Percentiles rank a stretch among this genome's conserved stretches.
These are phyloP conservation scores for Trissolcus basalis DNA, from an alignment of 1,140 invertebrate genomes.

Conservation along the genomic window DNA sequence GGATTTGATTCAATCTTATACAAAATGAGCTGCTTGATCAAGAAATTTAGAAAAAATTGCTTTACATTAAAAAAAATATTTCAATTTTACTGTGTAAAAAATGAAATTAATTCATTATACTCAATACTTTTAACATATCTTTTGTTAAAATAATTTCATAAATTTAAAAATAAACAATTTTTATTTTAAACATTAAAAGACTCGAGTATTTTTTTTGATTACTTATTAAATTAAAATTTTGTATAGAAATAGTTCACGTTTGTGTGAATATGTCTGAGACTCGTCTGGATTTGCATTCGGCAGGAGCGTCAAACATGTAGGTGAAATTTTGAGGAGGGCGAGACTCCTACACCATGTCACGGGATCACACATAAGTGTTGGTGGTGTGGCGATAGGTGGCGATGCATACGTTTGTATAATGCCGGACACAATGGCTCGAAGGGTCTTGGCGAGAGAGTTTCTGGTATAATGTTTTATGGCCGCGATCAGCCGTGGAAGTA, in stretches of 20 bases:
- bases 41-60: too few relatives aligned
- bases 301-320: conserved; percentile 45
- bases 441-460: conserved; percentile 36
- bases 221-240: conserved; percentile 46
- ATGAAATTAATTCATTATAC: too few relatives aligned
- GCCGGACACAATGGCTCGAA: conserved; percentile 61
- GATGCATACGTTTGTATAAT: conserved; percentile 56
- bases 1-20: conserved; percentile 4
- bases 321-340: conserved; percentile 15
- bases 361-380: conserved; percentile 3
- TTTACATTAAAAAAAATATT: too few relatives aligned
- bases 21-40: too few relatives aligned
- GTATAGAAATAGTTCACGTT: conserved; percentile 31
- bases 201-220: too few relatives aligned
- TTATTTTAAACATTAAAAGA: too few relatives aligned
- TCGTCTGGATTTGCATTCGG: conserved; percentile 43
- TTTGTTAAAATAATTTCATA: too few relatives aligned
- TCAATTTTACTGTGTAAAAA: too few relatives aligned
- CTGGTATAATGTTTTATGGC: conserved; percentile 75
- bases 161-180: too few relatives aligned
- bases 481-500: conserved; percentile 75
- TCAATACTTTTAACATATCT: too few relatives aligned
- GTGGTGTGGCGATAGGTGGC: conserved; percentile 44
- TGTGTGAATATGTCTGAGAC: conserved; percentile 45
- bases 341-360: conserved; percentile 30